Base-by-base conservation (phyloP, 2,888 invertebrate species). In the Agrochola litura region DNA sequence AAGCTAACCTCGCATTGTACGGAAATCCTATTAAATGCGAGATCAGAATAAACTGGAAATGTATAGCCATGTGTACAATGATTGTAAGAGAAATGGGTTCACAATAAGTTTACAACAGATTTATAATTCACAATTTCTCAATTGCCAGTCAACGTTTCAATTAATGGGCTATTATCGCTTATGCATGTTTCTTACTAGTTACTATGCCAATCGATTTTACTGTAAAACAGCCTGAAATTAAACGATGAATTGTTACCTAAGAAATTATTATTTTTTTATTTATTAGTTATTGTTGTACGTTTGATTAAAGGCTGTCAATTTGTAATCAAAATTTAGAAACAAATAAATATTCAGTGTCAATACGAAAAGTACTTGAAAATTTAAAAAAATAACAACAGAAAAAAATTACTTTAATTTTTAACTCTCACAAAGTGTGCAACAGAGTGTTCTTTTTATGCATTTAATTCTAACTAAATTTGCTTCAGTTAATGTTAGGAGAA, bases 301-400 rank as follows among this genome's bases (percentile, higher is more conserved):
- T 84, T 86, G 76, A 86, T 85, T 61, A 63, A 69, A 83, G 85
- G 69, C 81, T 76, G 77, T 12, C n/a, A 37, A 71, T 41, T 4
- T 69, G 41, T 37, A 22, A 43, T 25, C 0, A 49, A 67, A 73
- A 63, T 73, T 79, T 61, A 2, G 52, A 79, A 73, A 67, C 61
- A 65, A 63, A 37, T 1, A n/a, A 68, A 19, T 19, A 6, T 43
- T 77, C 16, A 37, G 10, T 76, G 69, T 60, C 30, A 58, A 58
- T n/a, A 61, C 14, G 3, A 83, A 69, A 76, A 61, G 0, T 43
- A 81, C 16, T 64, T 60, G 14, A 10, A 41, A 81, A 54, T 10
- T 61, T 22, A 3, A 25, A 54, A 25, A 19, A 49, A 43, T 37
- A 37, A 37, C 37, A 37, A 37, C 37, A 37, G 37, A 14, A 46